These are phyloP conservation scores for Cataglyphis livida DNA, from an alignment of 2,888 invertebrate genomes.

Conservation along the genomic window DNA sequence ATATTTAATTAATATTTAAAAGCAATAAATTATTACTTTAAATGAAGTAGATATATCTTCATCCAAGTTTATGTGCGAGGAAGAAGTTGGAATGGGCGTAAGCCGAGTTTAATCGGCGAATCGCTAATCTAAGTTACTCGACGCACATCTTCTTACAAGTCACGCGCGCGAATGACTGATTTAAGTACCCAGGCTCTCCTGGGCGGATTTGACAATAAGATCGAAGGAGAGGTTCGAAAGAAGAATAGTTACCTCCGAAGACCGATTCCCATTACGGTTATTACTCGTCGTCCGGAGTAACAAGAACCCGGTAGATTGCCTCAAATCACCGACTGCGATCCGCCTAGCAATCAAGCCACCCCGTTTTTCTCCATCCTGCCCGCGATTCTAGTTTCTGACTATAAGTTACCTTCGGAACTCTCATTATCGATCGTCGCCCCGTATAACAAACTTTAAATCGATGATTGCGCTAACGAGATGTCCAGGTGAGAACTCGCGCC, in stretches of 20 bases:
- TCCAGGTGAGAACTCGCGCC: constrained; percentile 68
- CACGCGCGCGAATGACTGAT: constrained; percentile 75
- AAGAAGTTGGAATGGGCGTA: neutral
- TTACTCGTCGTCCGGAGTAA: constrained; percentile 83
- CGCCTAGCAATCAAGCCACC: constrained; percentile 82
- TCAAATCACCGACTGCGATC: constrained; percentile 83
- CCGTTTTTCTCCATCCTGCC: constrained; percentile 74
- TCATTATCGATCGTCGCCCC: constrained; percentile 78
- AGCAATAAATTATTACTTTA: neutral
- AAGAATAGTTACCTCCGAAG: constrained; percentile 75
- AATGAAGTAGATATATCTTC: neutral
- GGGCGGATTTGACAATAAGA: constrained; percentile 76
- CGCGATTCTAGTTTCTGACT: constrained; percentile 67
- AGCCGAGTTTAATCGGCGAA: constrained; percentile 42
- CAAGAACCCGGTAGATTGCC: constrained; percentile 84
- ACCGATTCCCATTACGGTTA: constrained; percentile 83
- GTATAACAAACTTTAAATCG: constrained; percentile 82
- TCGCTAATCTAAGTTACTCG: constrained; percentile 48
- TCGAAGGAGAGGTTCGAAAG: constrained; percentile 73
- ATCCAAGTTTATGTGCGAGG: neutral
- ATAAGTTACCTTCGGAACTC: constrained; percentile 73
- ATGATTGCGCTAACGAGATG: constrained; percentile 79
- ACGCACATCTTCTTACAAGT: constrained; percentile 65
- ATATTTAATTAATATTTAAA: neutral
- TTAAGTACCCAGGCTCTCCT: constrained; percentile 70